These are phyloP conservation scores for Papilio glaucus DNA, from an alignment of 1,140 invertebrate species.

Conservation along the genomic window DNA sequence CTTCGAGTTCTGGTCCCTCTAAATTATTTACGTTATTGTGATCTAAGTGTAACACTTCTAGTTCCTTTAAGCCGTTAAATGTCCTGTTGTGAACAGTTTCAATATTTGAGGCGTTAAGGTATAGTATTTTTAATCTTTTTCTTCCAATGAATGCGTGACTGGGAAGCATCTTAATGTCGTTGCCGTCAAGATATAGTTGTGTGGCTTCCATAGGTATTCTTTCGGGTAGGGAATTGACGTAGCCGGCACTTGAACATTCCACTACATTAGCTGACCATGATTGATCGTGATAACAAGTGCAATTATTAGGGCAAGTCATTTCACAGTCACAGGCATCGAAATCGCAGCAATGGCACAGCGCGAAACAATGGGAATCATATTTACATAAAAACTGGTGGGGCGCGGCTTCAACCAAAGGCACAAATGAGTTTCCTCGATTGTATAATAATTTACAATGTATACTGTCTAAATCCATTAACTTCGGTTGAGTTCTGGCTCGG, in stretches of 20 bases:
- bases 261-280: slow-evolving; percentile 96
- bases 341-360: slow-evolving; percentile 96
- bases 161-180: slow-evolving; percentile 89
- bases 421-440: slow-evolving; percentile 90
- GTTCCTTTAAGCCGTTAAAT: slow-evolving; percentile 93
- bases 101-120: slow-evolving; percentile 93
- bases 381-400: slow-evolving; percentile 95
- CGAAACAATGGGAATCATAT: slow-evolving; percentile 95
- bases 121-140: slow-evolving; percentile 92
- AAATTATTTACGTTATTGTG: slow-evolving; percentile 90
- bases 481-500: slow-evolving; percentile 91
- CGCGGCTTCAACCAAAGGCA: slow-evolving; percentile 92
- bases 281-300: slow-evolving; percentile 96
- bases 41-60: slow-evolving; percentile 92
- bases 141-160: slow-evolving; percentile 96
- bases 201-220: slow-evolving; percentile 97
- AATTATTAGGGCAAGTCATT: slow-evolving; percentile 96
- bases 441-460: slow-evolving; percentile 95
- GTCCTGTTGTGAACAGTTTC: slow-evolving; percentile 94
- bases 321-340: slow-evolving; percentile 97
- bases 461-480: slow-evolving; percentile 93
- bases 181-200: slow-evolving; percentile 94
- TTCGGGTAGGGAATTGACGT: slow-evolving; percentile 89
- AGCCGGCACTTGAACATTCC: slow-evolving; percentile 91
- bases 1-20: slow-evolving; percentile 92